Base-by-base conservation (phyloP, 2,113 vertebrate genomes). In the Paracanthobrama guichenoti region DNA sequence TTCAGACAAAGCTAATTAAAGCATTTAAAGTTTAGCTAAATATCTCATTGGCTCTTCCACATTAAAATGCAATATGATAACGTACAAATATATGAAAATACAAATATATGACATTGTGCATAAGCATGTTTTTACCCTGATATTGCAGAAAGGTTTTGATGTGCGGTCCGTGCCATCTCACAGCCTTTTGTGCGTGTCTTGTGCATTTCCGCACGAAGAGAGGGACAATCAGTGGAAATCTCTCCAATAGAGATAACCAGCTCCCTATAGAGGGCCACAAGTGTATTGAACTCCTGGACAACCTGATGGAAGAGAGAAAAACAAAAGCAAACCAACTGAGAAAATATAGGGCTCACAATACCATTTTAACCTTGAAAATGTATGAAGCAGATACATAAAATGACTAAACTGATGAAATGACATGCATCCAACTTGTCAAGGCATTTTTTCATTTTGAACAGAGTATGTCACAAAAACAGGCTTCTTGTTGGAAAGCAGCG, bases 241-340 rank as follows among this genome's bases (percentile, higher is more conserved):
- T 99, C 97, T 59, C 97, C 98, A 62, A 98, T 97, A 82, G 97
- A 99, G 94, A 99, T 99, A 53, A 99, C 98, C 92, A 99, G 90
- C 82, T 99, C 97, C 83, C 98, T 96, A 86, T 96, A 99, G 22
- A 98, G 94, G 90, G 98, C 98, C 93, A 99, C 97, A 88, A 98
- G 96, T 6, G 97, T 99, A 89, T 99, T 98, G 94, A 99, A 99
- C 86, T 99, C 98, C 92, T 99, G 97, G 88, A 99, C 98, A 89
- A 99, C 96, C 98, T 80, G 42, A 50, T n/a, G 60, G 2, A 66
- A 35, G 60, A 67, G 18, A 75, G 44, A 48, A 67, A 67, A 66
- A 66, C 50, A 53, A 62, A 81, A 1, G 18, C 44, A 55, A 48
- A 71, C 69, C 22, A 20, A 24, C 18, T 24, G 22, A 78, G 78